Evolutionary conservation across 2,888 invertebrate genomes (phyloP).

Genomic region (Lepidocyrtinus sp.): DNA sequence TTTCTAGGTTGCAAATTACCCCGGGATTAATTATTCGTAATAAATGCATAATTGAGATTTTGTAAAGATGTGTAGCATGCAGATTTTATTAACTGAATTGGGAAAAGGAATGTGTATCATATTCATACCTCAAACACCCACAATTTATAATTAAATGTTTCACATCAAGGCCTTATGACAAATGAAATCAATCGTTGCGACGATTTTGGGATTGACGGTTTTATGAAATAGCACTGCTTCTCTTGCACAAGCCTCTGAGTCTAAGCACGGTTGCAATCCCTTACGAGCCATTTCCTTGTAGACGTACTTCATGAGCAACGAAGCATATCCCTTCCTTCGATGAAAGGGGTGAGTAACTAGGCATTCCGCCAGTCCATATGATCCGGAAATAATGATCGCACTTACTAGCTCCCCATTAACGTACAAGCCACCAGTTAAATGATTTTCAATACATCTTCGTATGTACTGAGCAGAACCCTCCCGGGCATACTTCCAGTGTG

Average conservation of each 20-base stretch:
- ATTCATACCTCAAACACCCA: no score
- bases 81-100: no score
- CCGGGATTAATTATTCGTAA: no score
- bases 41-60: background rate
- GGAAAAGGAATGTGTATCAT: no score
- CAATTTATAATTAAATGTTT: no score
- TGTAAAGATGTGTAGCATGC: no score
- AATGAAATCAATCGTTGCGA: slow-evolving; percentile 20
- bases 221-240: slow-evolving; percentile 23
- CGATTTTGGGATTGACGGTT: slow-evolving; percentile 22
- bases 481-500: slow-evolving; percentile 31
- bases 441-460: slow-evolving; percentile 13
- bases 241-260: slow-evolving; percentile 8
- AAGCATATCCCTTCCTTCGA: slow-evolving; percentile 38
- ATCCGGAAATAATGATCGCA: background rate
- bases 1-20: background rate
- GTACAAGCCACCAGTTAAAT: slow-evolving; percentile 23
- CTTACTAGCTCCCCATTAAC: slow-evolving; percentile 12
- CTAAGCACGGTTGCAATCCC: slow-evolving; percentile 38
- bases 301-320: slow-evolving; percentile 23
- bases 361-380: slow-evolving; percentile 16
- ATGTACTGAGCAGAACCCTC: background rate
- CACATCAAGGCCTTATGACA: slow-evolving; percentile 25
- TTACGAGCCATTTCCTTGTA: slow-evolving; percentile 25
- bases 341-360: slow-evolving; percentile 39